Conservation (phyloP, 1,140 invertebrate genomes). For the Drosophila saltans region DNA sequence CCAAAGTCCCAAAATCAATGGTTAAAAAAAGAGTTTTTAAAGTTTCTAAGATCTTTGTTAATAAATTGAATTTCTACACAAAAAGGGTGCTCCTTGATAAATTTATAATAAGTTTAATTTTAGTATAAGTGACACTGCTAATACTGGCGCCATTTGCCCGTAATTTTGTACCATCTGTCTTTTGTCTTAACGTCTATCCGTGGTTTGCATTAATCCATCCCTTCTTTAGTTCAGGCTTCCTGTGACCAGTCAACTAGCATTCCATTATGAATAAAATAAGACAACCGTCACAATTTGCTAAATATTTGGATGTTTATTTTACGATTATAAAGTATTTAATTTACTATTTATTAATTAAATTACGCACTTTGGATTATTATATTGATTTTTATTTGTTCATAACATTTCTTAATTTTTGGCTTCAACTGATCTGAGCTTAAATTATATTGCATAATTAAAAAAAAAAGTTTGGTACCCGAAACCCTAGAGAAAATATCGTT, state of each 20-base stretch:
- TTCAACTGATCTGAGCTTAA: conserved; percentile 51
- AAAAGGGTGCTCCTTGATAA: too few species aligned
- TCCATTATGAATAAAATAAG: conserved; percentile 29
- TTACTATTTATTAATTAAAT: conserved; percentile 37
- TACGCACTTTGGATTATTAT: conserved; percentile 65
- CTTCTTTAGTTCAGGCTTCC: background rate
- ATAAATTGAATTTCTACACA: too few species aligned
- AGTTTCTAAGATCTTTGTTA: too few species aligned
- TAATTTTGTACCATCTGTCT: too few species aligned
- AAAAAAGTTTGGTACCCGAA: conserved; percentile 8
- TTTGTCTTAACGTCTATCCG: too few species aligned
- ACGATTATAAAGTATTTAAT: conserved; percentile 41
- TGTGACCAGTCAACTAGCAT: conserved; percentile 9
- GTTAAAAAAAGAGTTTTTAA: too few species aligned
- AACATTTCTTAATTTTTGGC: conserved; percentile 46
- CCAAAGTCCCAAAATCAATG: too few species aligned
- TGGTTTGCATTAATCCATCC: too few species aligned
- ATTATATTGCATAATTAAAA: background rate
- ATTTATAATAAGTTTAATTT: too few species aligned
- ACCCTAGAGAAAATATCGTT: conserved; percentile 50
- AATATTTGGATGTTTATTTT: conserved; percentile 66
- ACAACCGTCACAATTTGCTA: conserved; percentile 46
- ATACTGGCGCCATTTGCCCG: too few species aligned
- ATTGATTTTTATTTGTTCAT: conserved; percentile 8
- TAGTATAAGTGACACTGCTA: too few species aligned